Evolutionary conservation across 2,797 vertebrate genomes (phyloP).

Genomic region (Acipenser oxyrinchus): DNA sequence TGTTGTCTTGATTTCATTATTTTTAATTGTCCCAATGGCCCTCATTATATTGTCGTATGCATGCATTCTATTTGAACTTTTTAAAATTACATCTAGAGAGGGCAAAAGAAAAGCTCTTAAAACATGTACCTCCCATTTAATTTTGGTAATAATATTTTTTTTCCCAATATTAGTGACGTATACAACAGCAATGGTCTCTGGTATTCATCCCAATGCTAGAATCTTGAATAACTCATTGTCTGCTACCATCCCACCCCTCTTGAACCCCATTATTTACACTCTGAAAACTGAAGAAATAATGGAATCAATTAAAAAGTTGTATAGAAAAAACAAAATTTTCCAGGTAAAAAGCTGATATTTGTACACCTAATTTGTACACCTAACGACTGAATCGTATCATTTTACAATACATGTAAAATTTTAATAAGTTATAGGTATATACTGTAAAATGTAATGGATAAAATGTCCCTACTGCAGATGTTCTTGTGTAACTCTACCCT

Average conservation of each 20-base stretch:
- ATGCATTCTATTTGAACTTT: conserved; percentile 31
- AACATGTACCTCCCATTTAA: conserved; percentile 44
- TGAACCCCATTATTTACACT: conserved; percentile 32
- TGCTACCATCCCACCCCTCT: conserved; percentile 20
- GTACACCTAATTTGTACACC: not conserved
- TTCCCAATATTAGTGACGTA: conserved; percentile 36
- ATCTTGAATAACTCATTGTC: conserved; percentile 21
- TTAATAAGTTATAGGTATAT: too few relatives aligned
- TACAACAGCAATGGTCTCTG: conserved; percentile 4
- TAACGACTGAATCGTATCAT: not conserved
- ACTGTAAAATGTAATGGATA: too few relatives aligned
- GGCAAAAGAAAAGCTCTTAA: conserved; percentile 33
- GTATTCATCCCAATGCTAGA: conserved; percentile 20
- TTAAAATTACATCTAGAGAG: conserved; percentile 27
- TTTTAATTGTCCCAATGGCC: conserved; percentile 28
- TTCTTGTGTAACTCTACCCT: too few relatives aligned
- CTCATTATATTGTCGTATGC: conserved; percentile 36
- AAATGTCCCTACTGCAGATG: too few relatives aligned
- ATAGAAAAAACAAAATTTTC: not conserved
- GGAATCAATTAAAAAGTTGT: conserved; percentile 13
- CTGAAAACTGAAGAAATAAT: conserved; percentile 15
- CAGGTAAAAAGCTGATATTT: not conserved
- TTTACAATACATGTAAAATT: not conserved
- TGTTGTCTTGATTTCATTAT: not conserved
- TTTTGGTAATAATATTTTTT: conserved; percentile 41